Percentiles rank a stretch among this genome's conserved stretches.
These are phyloP conservation scores for Oopsacas minuta DNA, from an alignment of 37 sponge, comb jelly and placozoan species.

Conservation along the genomic window DNA sequence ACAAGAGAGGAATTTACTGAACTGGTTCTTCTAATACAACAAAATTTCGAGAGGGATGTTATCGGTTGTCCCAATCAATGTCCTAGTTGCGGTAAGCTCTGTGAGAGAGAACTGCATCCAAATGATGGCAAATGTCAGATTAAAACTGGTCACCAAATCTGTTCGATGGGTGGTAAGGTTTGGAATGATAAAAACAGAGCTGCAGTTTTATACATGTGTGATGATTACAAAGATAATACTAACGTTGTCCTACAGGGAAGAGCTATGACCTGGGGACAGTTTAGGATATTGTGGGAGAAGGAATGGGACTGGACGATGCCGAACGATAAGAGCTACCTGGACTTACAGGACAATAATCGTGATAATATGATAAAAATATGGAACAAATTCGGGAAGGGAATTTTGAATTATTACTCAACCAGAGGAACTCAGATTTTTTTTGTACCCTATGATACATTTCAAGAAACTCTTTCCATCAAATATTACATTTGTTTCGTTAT, in stretches of 20 bases:
- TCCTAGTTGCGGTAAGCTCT: background rate
- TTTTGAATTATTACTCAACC: background rate
- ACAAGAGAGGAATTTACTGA: background rate
- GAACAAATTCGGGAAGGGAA: background rate
- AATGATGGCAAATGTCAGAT: background rate
- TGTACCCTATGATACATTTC: background rate
- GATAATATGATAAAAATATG: background rate
- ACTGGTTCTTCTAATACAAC: background rate
- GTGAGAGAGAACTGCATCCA: background rate
- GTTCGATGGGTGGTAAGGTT: background rate
- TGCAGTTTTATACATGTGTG: conserved; percentile 2
- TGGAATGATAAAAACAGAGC: background rate
- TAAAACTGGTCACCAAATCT: conserved; percentile 1
- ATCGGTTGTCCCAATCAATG: background rate
- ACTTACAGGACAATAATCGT: background rate
- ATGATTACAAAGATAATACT: background rate
- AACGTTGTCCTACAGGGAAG: background rate
- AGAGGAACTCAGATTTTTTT: background rate
- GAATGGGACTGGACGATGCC: background rate
- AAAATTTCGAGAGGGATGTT: background rate
- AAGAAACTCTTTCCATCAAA: background rate
- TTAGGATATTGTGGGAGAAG: background rate
- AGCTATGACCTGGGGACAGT: background rate
- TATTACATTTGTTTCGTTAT: conserved; percentile 2
- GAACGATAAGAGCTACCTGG: background rate